Base-by-base conservation (phyloP, 2,113 vertebrate genomes). In the Cebidichthys violaceus region DNA sequence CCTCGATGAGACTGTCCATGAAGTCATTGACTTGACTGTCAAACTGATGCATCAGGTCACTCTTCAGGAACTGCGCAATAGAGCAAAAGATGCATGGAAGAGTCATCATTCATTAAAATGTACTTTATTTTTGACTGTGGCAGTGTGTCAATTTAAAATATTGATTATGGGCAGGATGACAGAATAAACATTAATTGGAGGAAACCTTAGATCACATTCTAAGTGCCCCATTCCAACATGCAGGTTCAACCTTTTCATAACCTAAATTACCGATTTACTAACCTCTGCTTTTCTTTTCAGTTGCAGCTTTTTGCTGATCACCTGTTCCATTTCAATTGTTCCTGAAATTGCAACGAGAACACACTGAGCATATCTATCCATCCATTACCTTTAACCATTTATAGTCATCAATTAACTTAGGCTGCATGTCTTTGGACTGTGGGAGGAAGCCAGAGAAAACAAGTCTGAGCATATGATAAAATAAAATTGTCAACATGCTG, bases 11-110 rank as follows among this genome's bases (percentile, higher is more conserved):
- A 84, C 92, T 95, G 90, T 97, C 97, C 89, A 99, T 95, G 81
- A 99, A 96, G 77, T 98, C 96, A 72, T 93, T 96, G 87, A 99
- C 96, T 78, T 98, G 97, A 85, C 89, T 94, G 88, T 97, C 96
- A 54, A 99, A 95, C 86, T 97, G 96, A 84, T 95, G 96, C 95
- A 99, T 95, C 92, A 99, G 95, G 86, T 95, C 95, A 47, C 90
- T 95, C 91, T 98, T 99, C 91, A 99, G 80, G 83, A 94, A 91
- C 98, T 99, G 79, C 15, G 37, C 22, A 70, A 72, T 0, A 66
- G 79, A 20, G 39, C 14, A 75, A 65, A 27, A 10, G 6, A 77
- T 0, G 18, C 2, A 14, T 33, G 1, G 9, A 10, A 3, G 9
- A 41, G 31, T 65, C 27, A 20, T 62, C 29, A 33, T 15, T 68